These are phyloP conservation scores for Caenorhabditis remanei DNA, from an alignment of 1,140 invertebrate genomes.

Conservation along the genomic window DNA sequence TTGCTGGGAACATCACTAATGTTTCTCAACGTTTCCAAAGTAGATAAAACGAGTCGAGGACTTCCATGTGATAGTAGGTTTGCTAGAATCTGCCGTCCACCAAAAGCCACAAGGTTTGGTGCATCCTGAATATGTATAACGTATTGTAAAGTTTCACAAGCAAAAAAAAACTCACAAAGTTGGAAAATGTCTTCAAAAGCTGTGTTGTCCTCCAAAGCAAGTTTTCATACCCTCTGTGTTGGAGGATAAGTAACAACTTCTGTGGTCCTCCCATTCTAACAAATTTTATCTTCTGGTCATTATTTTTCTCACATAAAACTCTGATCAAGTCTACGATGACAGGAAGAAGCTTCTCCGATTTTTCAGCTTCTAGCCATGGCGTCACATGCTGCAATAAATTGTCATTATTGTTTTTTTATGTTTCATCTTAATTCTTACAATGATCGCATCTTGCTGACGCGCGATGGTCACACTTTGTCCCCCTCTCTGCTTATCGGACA, in stretches of 20 bases:
- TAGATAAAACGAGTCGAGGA: slow-evolving; percentile 6
- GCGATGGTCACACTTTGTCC: slow-evolving; percentile 47
- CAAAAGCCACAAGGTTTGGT: not conserved
- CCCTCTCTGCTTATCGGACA: slow-evolving; percentile 44
- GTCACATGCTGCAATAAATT: slow-evolving; percentile 35
- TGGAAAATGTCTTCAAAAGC: slow-evolving; percentile 22
- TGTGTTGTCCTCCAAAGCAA: slow-evolving; percentile 47
- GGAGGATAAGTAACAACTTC: not conserved
- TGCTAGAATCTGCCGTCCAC: slow-evolving; percentile 1
- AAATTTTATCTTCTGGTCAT: slow-evolving; percentile 49
- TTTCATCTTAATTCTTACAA: slow-evolving; percentile 16
- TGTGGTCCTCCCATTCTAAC: slow-evolving; percentile 33
- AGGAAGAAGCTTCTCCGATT: slow-evolving; percentile 56
- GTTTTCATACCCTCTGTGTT: slow-evolving; percentile 25
- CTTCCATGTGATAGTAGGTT: slow-evolving; percentile 25
- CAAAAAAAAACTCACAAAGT: slow-evolving; percentile 42
- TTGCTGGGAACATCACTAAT: slow-evolving; percentile 15
- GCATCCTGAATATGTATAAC: not conserved
- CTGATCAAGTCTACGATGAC: slow-evolving; percentile 53
- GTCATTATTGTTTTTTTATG: not conserved
- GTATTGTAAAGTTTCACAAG: not conserved
- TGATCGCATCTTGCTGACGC: slow-evolving; percentile 49
- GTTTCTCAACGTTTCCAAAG: slow-evolving; percentile 9
- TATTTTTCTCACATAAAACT: slow-evolving; percentile 47
- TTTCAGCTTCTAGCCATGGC: slow-evolving; percentile 22